These are phyloP conservation scores for Drosophila saltans DNA, from an alignment of 1,140 invertebrate species.

Conservation along the genomic window DNA sequence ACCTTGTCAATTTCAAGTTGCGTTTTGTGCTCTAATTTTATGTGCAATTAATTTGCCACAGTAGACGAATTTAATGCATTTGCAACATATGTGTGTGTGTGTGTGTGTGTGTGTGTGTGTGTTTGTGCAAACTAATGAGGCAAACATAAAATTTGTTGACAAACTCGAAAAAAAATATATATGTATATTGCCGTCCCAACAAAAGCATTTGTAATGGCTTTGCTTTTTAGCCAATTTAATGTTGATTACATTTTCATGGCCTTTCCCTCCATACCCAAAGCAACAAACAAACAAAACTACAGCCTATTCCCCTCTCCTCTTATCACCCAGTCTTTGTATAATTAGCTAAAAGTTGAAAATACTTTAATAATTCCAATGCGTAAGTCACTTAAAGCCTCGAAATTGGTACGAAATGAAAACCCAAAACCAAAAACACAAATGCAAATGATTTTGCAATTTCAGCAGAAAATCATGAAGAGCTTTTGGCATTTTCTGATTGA, in stretches of 20 bases:
- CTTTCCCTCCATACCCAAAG: no score
- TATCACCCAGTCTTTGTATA: not conserved
- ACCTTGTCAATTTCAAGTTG: slow-evolving; percentile 65
- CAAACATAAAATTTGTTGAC: slow-evolving; percentile 45
- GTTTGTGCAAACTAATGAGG: slow-evolving; percentile 58
- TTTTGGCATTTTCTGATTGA: slow-evolving; percentile 58
- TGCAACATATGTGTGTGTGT: slow-evolving; percentile 14
- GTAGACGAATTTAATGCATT: slow-evolving; percentile 59
- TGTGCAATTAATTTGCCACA: slow-evolving; percentile 78
- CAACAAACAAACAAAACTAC: slow-evolving; percentile 2
- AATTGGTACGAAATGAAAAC: slow-evolving; percentile 14
- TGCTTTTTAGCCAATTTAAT: slow-evolving; percentile 57
- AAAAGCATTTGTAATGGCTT: slow-evolving; percentile 56
- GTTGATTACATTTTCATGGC: slow-evolving; percentile 75
- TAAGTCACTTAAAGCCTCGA: not conserved
- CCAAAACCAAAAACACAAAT: slow-evolving; percentile 48
- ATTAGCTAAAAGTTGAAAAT: not conserved
- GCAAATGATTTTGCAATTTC: slow-evolving; percentile 51
- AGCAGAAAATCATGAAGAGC: slow-evolving; percentile 40
- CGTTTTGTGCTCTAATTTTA: slow-evolving; percentile 73
- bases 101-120: slow-evolving; percentile 6
- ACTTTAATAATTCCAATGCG: slow-evolving; percentile 5
- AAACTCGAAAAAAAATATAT: slow-evolving; percentile 44
- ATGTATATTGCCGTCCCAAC: slow-evolving; percentile 23
- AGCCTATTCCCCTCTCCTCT: not conserved